These are phyloP conservation scores for Tigriopus japonicus DNA, from an alignment of 1,140 invertebrate genomes.

Conservation along the genomic window DNA sequence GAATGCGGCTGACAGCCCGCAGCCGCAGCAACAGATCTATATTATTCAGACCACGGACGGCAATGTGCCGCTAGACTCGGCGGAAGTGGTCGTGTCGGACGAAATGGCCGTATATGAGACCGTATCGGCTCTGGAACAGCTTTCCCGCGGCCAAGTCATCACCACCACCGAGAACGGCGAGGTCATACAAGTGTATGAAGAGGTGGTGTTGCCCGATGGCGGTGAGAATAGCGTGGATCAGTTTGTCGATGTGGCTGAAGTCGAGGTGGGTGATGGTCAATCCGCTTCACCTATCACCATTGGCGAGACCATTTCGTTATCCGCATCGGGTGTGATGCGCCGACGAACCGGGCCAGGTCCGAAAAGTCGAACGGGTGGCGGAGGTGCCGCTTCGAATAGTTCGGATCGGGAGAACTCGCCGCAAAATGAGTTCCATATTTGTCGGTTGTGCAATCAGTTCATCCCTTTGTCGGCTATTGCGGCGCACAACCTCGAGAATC, in stretches of 20 bases:
- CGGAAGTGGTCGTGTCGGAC: constrained; percentile 1
- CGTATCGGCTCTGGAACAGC: constrained; percentile 7
- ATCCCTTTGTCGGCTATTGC: neutral
- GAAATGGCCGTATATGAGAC: constrained; percentile 10
- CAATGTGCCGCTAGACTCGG: neutral
- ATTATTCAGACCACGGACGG: constrained; percentile 8
- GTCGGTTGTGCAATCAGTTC: constrained; percentile 7
- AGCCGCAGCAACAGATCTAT: constrained; percentile 4
- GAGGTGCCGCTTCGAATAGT: too few relatives aligned
- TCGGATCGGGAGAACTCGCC: neutral
- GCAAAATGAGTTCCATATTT: constrained; percentile 1
- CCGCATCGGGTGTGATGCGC: too few relatives aligned
- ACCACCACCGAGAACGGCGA: constrained; percentile 3
- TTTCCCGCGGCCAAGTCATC: neutral
- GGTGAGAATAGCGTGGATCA: neutral
- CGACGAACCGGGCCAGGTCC: too few relatives aligned
- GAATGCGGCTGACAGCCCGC: too few relatives aligned
- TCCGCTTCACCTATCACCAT: neutral
- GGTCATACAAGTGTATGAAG: constrained; percentile 7
- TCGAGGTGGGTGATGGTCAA: constrained; percentile 2
- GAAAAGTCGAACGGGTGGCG: too few relatives aligned
- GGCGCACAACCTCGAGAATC: constrained; percentile 4
- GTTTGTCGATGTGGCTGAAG: neutral
- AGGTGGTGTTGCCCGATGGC: constrained; percentile 3
- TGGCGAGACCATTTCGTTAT: neutral